Base-by-base conservation (phyloP, 1,140 invertebrate species). In the Micrasema longulum region DNA sequence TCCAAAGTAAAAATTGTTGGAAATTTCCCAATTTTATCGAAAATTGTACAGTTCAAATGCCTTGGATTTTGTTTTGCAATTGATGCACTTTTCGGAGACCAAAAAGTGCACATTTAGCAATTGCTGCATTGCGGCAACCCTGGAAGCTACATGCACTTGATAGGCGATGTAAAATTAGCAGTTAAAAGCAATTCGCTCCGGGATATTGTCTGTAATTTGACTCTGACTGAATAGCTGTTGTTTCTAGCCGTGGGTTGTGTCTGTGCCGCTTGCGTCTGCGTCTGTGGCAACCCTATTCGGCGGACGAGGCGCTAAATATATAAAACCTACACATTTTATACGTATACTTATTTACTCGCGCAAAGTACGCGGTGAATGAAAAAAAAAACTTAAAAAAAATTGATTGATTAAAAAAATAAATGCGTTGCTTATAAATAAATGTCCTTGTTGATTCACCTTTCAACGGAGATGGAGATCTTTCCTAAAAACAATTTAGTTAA, bases 201-300 rank as follows among this genome's bases (percentile, higher is more conserved):
- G 65, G 48, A 68, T 64, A 64, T 68, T 68, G 65, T 68, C 50
- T 68, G 65, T 68, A 68, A 68, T 57, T 68, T 57, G 65, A 68
- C 47, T 68, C 65, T 53, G 65, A 53, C 50, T 64, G n/a, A 64
- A 64, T 64, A 41, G 41, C 62, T 22, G 62, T 14, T 60, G 55
- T 60, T 35, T 41, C 35, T 55, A n/a, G n/a, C 55, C 55, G 55
- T 60, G 55, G 55, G 63, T 23, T 14, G n/a, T 50, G 35, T 23
- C 16, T 12, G 45, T 52, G 35, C 45, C 16, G n/a, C n/a, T n/a
- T n/a, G n/a, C n/a, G n/a, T n/a, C n/a, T n/a, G n/a, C n/a, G n/a
- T n/a, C 16, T 12, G 45, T 52, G 35, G 63, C 16, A 38, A 52
- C 45, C 62, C 41, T 66, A 52, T 52, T 52, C 31, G 63, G 22